phyloP scores from a whole-genome alignment of 2,888 invertebrate species.

The Chloroclysta siterata region DNA sequence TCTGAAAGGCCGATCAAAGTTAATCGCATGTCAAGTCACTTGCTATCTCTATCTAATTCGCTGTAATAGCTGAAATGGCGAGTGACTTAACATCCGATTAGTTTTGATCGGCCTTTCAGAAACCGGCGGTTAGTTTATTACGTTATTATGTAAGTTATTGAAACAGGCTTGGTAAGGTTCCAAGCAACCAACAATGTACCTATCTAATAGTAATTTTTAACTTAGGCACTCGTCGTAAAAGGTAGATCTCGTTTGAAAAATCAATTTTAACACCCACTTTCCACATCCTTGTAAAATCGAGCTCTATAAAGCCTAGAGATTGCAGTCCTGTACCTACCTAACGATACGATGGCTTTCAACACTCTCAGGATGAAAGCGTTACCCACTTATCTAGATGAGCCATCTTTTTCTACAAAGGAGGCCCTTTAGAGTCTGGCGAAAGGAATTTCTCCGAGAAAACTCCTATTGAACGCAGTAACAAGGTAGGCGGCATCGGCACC shows the following conservation, averaged over 20 bases:
- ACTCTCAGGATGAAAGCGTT: slow-evolving; percentile 64
- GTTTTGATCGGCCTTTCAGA: no score
- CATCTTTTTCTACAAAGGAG: slow-evolving; percentile 67
- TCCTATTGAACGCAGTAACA: slow-evolving; percentile 55
- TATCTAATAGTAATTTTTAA: not conserved
- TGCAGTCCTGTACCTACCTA: slow-evolving; percentile 32
- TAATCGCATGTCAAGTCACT: no score
- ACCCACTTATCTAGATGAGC: slow-evolving; percentile 82
- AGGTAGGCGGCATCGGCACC: slow-evolving; percentile 32
- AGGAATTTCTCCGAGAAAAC: slow-evolving; percentile 58
- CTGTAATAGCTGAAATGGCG: no score
- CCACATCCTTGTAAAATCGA: slow-evolving; percentile 41
- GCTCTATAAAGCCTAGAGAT: slow-evolving; percentile 27
- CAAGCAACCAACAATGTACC: no score
- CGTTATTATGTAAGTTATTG: no score
- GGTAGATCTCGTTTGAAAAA: slow-evolving; percentile 8
- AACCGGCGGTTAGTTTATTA: no score
- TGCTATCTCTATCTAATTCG: no score
- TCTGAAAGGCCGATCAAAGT: no score
- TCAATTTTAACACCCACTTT: not conserved
- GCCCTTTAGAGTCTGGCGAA: slow-evolving; percentile 57
- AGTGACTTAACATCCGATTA: no score
- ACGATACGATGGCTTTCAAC: slow-evolving; percentile 49
- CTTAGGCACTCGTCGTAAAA: not conserved
- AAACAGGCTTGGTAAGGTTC: no score